phyloP scores from a whole-genome alignment of 2,113 vertebrate genomes.

The Nothocercus nigrocapillus region DNA sequence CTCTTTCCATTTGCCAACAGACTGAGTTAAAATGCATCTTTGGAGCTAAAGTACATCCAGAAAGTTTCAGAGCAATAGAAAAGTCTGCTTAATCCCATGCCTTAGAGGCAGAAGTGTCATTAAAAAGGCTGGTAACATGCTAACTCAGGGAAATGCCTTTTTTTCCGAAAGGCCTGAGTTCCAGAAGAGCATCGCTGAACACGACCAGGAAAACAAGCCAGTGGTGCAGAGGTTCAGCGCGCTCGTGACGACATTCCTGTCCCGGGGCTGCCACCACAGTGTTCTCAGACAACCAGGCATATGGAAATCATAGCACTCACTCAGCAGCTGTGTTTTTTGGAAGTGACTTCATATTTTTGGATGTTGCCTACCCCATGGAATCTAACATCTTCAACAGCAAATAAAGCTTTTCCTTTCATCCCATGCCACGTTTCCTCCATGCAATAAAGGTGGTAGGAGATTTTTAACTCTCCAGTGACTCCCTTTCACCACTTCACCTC shows the following conservation, averaged over 20 bases:
- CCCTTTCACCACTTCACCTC: neutral
- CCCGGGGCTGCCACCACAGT: conserved; percentile 28
- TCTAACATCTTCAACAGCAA: conserved; percentile 59
- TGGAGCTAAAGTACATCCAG: neutral
- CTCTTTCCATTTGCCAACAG: neutral
- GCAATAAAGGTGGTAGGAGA: conserved; percentile 2
- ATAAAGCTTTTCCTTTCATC: conserved; percentile 64
- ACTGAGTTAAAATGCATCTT: neutral
- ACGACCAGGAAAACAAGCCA: conserved; percentile 53
- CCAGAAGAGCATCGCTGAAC: conserved; percentile 36
- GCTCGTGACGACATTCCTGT: conserved; percentile 39
- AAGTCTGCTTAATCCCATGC: neutral
- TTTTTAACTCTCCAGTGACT: conserved; percentile 22
- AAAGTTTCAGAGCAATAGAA: neutral
- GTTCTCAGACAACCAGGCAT: conserved; percentile 33
- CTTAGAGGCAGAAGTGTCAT: neutral
- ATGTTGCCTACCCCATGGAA: conserved; percentile 43
- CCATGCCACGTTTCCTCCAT: conserved; percentile 31
- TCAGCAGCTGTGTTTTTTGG: conserved; percentile 68
- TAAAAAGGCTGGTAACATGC: neutral
- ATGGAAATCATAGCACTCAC: conserved; percentile 38
- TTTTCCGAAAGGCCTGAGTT: conserved; percentile 12
- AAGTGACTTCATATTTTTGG: conserved; percentile 58
- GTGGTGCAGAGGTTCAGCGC: neutral
- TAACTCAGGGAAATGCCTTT: conserved; percentile 30